Conservation (phyloP, 2,113 vertebrate genomes). For the Aspidoscelis tigris region DNA sequence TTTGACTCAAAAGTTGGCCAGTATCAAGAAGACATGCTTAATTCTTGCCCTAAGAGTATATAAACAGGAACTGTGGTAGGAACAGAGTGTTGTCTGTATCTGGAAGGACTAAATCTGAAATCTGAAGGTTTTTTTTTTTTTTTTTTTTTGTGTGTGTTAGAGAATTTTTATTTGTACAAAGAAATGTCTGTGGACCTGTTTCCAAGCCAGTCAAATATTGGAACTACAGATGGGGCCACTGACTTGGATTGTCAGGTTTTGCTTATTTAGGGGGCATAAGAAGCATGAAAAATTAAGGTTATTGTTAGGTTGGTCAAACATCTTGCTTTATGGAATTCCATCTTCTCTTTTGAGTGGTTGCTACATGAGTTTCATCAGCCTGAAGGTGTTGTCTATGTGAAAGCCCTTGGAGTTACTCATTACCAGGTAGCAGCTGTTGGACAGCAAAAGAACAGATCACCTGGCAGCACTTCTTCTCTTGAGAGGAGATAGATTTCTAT, state of each 20-base stretch:
- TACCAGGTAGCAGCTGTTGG: too few relatives aligned
- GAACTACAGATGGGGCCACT: not conserved
- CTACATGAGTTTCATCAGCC: too few relatives aligned
- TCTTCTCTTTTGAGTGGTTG: too few relatives aligned
- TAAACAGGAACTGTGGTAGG: not conserved
- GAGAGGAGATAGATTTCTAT: too few relatives aligned
- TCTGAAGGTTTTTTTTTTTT: too few relatives aligned
- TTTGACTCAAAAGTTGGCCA: constrained; percentile 10
- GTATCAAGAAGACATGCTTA: constrained; percentile 1
- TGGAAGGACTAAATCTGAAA: constrained; percentile 12
- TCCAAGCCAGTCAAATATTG: not conserved
- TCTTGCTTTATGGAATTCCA: too few relatives aligned
- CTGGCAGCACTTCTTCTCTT: too few relatives aligned
- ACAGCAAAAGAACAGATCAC: too few relatives aligned
- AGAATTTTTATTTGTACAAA: not conserved
- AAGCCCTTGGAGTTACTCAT: too few relatives aligned
- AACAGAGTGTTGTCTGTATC: not conserved
- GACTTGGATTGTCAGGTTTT: not conserved
- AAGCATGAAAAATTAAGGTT: not conserved
- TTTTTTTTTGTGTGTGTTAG: too few relatives aligned
- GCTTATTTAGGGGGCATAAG: not conserved
- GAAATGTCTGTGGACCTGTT: not conserved
- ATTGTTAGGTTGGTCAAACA: not conserved
- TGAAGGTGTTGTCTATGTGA: too few relatives aligned
- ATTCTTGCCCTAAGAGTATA: not conserved